A percentile compares a stretch with the other conserved stretches of the same genome.
Conservation (phyloP, 2,113 vertebrate genomes). For the Herpailurus yagouaroundi region DNA sequence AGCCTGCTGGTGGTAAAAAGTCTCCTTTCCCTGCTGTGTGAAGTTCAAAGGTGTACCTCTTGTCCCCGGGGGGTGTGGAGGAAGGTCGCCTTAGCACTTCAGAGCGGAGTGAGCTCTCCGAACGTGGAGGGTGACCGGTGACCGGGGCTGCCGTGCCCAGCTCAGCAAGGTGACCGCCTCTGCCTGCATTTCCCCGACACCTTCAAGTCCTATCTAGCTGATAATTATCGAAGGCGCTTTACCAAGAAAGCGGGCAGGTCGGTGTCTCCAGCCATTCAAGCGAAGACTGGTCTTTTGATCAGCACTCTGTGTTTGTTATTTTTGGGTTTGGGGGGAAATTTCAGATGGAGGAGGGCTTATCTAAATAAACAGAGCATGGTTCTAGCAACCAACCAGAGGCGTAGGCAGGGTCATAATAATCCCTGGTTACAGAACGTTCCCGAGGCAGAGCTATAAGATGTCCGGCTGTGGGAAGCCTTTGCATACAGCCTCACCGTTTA, state of each 20-base stretch:
- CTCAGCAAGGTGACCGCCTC: not conserved
- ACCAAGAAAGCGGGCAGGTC: not conserved
- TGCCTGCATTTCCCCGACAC: rapidly evolving
- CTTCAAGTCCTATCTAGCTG: no score
- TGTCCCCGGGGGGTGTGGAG: not conserved
- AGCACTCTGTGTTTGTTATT: not conserved
- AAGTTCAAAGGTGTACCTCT: not conserved
- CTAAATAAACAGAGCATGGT: not conserved
- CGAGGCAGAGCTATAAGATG: not conserved
- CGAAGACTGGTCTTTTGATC: not conserved
- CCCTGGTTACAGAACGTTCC: not conserved
- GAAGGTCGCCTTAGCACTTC: not conserved
- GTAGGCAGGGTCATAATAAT: not conserved
- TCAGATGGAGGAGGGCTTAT: not conserved
- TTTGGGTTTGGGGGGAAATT: not conserved
- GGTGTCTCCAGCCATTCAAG: not conserved
- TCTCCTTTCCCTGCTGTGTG: not conserved
- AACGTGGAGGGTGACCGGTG: not conserved
- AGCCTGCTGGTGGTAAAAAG: not conserved
- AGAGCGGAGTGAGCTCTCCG: not conserved
- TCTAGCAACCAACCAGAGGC: not conserved
- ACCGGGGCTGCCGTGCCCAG: not conserved
- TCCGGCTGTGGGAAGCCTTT: not conserved
- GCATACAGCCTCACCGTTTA: not conserved
- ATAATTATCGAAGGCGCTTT: not conserved